Percentiles rank a stretch among this genome's conserved stretches.
These are phyloP conservation scores for Rhincodon typus DNA, from an alignment of 2,797 vertebrate species.

Conservation along the genomic window DNA sequence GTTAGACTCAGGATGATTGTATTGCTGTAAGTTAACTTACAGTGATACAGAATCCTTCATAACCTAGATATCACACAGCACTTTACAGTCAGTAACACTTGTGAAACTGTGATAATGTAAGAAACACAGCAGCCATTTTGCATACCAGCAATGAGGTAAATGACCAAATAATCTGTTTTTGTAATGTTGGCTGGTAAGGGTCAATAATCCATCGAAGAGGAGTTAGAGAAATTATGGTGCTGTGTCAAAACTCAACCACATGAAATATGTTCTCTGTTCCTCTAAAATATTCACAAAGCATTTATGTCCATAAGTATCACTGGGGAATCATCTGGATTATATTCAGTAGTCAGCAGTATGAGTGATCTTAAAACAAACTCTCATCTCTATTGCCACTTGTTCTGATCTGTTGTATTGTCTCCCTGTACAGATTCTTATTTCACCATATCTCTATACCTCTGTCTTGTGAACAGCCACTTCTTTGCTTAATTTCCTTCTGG, in stretches of 20 bases:
- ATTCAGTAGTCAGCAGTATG: neutral
- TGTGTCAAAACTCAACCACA: neutral
- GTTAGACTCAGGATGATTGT: neutral
- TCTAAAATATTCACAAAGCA: neutral
- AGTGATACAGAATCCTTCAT: neutral
- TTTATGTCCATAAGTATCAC: neutral
- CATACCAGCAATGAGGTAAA: neutral
- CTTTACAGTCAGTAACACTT: neutral
- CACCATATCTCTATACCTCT: neutral
- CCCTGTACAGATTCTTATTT: neutral
- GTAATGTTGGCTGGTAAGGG: neutral
- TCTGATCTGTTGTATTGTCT: neutral
- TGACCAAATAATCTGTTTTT: neutral
- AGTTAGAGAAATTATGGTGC: neutral
- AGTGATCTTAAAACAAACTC: neutral
- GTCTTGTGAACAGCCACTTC: neutral
- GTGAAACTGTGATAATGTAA: neutral
- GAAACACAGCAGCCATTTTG: neutral
- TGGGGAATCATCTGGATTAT: neutral
- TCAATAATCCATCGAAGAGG: neutral
- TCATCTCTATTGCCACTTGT: neutral
- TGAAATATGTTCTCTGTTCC: neutral
- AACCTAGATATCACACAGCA: neutral
- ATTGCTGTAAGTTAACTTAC: neutral
- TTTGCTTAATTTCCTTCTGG: neutral